Percentiles rank a stretch among this genome's conserved stretches.
Conservation (phyloP, 2,797 vertebrate species). For the Chromobotia macracanthus region DNA sequence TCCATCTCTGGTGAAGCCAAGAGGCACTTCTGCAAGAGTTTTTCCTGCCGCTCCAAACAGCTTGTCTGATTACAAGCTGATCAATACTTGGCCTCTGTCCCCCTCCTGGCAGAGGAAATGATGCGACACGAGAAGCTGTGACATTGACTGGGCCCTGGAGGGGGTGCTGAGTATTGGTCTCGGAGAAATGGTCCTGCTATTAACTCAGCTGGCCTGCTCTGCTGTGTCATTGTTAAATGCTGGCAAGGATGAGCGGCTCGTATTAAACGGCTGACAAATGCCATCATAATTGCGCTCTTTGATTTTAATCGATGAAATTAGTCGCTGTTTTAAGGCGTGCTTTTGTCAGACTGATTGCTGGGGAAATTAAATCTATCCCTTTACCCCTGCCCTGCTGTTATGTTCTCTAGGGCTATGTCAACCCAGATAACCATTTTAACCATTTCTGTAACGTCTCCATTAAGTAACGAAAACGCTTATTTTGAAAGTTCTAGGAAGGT, state of each 20-base stretch:
- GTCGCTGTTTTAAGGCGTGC: constrained; percentile 72
- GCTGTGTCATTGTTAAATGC: constrained; percentile 73
- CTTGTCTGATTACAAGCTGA: constrained; percentile 78
- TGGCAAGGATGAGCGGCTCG: constrained; percentile 71
- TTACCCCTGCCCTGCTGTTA: constrained; percentile 46
- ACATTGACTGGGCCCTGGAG: constrained; percentile 76
- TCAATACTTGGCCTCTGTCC: constrained; percentile 76
- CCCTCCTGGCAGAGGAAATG: constrained; percentile 75
- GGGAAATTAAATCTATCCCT: constrained; percentile 64
- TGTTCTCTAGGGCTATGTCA: constrained; percentile 25
- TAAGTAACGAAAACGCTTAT: no score
- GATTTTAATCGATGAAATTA: constrained; percentile 73
- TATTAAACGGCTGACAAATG: constrained; percentile 72
- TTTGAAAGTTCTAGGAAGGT: no score
- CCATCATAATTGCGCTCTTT: constrained; percentile 70
- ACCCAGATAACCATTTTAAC: no score
- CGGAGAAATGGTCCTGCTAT: constrained; percentile 73
- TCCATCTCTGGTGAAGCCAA: constrained; percentile 67
- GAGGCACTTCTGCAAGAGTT: constrained; percentile 75
- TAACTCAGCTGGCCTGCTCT: constrained; percentile 69
- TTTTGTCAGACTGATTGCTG: constrained; percentile 67
- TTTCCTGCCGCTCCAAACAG: constrained; percentile 73
- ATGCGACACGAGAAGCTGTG: constrained; percentile 74
- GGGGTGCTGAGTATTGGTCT: constrained; percentile 74
- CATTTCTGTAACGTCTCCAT: no score